Conservation (phyloP, 2,113 vertebrate species). For the Tiliqua scincoides region DNA sequence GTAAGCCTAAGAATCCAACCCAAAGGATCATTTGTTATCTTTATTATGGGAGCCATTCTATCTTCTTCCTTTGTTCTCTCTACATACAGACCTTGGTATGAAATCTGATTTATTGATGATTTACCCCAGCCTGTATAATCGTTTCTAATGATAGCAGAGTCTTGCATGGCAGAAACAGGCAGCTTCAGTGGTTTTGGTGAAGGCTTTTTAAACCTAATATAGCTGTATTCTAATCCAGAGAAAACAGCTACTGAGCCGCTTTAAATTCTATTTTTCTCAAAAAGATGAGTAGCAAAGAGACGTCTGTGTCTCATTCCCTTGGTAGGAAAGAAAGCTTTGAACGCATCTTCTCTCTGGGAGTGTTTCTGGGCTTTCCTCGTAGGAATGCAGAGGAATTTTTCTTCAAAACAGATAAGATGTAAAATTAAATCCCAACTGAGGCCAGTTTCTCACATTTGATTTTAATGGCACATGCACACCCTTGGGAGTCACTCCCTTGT, state of each 20-base stretch:
- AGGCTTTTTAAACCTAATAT: not conserved
- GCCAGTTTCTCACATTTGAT: slow-evolving; percentile 65
- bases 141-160: not conserved
- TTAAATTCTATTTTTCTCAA: slow-evolving; percentile 26
- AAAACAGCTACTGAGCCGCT: not conserved
- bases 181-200: not conserved
- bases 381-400: slow-evolving; percentile 49
- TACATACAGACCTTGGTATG: not conserved
- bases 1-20: not conserved
- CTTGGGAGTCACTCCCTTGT: slow-evolving; percentile 47
- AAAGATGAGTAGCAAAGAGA: slow-evolving; percentile 29
- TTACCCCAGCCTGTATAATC: not conserved
- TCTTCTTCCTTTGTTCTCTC: not conserved
- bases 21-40: not conserved
- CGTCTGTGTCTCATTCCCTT: slow-evolving; percentile 30
- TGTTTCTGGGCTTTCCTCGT: slow-evolving; percentile 63
- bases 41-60: not conserved
- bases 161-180: not conserved
- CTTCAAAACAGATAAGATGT: slow-evolving; percentile 65
- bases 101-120: not conserved
- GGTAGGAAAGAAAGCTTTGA: slow-evolving; percentile 30
- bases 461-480: slow-evolving; percentile 52
- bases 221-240: not conserved
- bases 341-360: slow-evolving; percentile 55
- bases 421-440: slow-evolving; percentile 68